phyloP scores from a whole-genome alignment of 2,113 vertebrate species.

The Xiphias gladius region DNA sequence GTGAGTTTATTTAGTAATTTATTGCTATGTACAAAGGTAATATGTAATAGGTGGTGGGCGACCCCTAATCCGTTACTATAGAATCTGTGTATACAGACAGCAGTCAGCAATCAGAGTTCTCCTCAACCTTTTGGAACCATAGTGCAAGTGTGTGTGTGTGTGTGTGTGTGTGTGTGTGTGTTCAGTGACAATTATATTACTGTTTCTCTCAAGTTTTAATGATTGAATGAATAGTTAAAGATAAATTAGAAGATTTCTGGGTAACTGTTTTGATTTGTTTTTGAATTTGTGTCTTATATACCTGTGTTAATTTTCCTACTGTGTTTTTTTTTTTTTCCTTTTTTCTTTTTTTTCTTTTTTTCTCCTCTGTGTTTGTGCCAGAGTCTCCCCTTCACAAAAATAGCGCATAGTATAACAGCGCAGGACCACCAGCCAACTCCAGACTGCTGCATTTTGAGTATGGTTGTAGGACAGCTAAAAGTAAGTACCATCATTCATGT shows the following conservation, averaged over 20 bases:
- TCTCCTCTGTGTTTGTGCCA: constrained; percentile 71
- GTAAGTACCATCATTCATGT: constrained; percentile 79
- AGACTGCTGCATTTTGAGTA: constrained; percentile 98
- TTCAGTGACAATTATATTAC: too few relatives aligned
- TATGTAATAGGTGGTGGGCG: not conserved
- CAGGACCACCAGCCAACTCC: constrained; percentile 99
- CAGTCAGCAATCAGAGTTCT: not conserved
- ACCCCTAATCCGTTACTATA: not conserved
- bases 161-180: too few relatives aligned
- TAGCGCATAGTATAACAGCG: constrained; percentile 97
- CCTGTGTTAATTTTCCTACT: not conserved
- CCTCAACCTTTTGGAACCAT: too few relatives aligned
- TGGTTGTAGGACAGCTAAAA: constrained; percentile 99
- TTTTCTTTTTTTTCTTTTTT: not conserved
- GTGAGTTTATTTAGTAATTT: constrained; percentile 82
- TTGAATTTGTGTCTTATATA: not conserved
- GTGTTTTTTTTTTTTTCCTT: constrained; percentile 2
- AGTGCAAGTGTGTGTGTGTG: too few relatives aligned
- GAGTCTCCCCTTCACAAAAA: constrained; percentile 98
- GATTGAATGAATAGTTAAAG: not conserved
- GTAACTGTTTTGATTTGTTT: not conserved
- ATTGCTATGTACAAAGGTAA: not conserved
- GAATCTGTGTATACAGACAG: not conserved
- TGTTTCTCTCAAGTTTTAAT: not conserved
- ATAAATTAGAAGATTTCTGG: not conserved